Base-by-base conservation (phyloP, 2,113 vertebrate species). In the Oceanodroma tethys region DNA sequence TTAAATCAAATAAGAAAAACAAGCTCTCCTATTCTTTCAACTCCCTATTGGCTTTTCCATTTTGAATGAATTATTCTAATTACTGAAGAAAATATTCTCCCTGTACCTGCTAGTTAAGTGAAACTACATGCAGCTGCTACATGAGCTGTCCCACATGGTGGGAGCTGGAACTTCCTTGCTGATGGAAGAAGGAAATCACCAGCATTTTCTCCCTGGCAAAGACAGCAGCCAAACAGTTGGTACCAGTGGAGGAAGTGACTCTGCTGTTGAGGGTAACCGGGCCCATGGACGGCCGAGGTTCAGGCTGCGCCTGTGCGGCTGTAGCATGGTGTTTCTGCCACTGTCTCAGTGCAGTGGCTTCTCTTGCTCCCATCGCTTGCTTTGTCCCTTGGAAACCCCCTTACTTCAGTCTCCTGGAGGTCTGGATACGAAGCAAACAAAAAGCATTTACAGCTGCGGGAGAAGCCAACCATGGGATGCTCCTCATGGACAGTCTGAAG, bases 41-140 rank as follows among this genome's bases (percentile, higher is more conserved):
- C 36, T 86, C 71, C 34, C 53, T 56, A 2, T 34, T 82, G 58
- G 25, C 59, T 92, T 81, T 86, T 71, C 50, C 38, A 38, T 71
- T 95, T 82, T 78, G 65, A 90, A 58, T 82, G 12, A 81, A 86
- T 76, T 87, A 82, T 53, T 62, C 32, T 73, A 60, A 56, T 72
- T 71, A 89, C 47, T 23, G 74, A 70, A 38, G 58, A 85, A 92
- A 81, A 63, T 84, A 74, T 7, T 76, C 23, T 78, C 18, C 53
- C 70, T 73, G 59, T 59, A 86, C 65, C 76, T 93, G 86, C 53
- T 50, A 26, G 32, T 81, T 86, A 81, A 81, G 56, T 81, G 75
- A 40, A 76, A n/a, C 65, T 71, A 60, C 15, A 13, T 38, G 70
- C 40, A 76, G 58, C 56, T 50, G 58, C 56, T 50, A 26, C 5